Percentiles rank a stretch among this genome's conserved stretches.
phyloP scores from a whole-genome alignment of 2,888 invertebrate species.

The Drosophila neutralis region DNA sequence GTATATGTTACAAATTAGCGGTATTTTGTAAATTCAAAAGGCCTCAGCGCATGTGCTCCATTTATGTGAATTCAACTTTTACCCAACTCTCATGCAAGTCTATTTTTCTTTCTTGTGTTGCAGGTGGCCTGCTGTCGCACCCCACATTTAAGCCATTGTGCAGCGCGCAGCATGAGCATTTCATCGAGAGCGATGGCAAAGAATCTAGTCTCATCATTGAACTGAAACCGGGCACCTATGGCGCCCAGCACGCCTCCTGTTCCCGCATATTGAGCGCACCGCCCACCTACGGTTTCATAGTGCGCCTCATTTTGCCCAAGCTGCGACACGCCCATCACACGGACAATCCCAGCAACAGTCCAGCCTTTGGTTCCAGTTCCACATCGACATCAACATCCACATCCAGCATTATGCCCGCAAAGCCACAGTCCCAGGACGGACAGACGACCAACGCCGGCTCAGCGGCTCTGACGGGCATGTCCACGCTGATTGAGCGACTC shows the following conservation, averaged over 20 bases:
- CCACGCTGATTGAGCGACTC: conserved; percentile 56
- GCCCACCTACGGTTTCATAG: conserved; percentile 83
- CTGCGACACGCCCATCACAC: conserved; percentile 63
- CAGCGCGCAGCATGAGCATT: conserved; percentile 82
- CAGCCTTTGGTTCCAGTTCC: conserved; percentile 13
- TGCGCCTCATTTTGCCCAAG: conserved; percentile 83
- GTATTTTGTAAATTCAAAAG: conserved; percentile 31
- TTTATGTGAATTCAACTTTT: conserved; percentile 15
- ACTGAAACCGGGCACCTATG: conserved; percentile 77
- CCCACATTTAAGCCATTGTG: conserved; percentile 83
- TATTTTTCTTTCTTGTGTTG: conserved; percentile 6
- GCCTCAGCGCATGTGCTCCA: conserved; percentile 14
- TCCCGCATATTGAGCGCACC: conserved; percentile 83
- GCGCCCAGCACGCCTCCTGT: conserved; percentile 73
- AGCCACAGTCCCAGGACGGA: conserved; percentile 33
- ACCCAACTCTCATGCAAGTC: not conserved
- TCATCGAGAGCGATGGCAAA: conserved; percentile 83
- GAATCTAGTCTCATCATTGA: conserved; percentile 84
- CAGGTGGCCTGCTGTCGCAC: conserved; percentile 81
- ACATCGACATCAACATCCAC: conserved; percentile 18
- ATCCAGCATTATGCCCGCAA: conserved; percentile 44
- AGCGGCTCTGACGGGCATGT: conserved; percentile 51
- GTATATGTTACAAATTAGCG: conserved; percentile 52
- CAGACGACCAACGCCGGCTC: not conserved
- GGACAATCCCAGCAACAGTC: conserved; percentile 22